phyloP scores from a whole-genome alignment of 1,140 invertebrate genomes.

The Lysiphlebus fabarum region DNA sequence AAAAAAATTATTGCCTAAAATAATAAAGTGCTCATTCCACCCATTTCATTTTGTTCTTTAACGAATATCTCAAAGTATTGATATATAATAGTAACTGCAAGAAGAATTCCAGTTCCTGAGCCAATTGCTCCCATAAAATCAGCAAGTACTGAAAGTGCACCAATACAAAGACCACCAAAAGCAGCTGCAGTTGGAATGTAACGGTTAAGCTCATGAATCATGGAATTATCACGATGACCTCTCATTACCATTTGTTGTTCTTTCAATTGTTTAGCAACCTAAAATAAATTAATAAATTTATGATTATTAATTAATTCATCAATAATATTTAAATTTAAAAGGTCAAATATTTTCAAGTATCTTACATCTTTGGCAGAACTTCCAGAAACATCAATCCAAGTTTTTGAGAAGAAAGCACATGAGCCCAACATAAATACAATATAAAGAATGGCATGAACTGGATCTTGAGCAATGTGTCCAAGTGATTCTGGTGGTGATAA shows the following conservation, averaged over 20 bases:
- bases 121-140: constrained; percentile 99
- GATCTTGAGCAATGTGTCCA: constrained; percentile 92
- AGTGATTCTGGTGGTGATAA: constrained; percentile 97
- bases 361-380: constrained; percentile 99
- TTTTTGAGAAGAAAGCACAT: constrained; percentile 99
- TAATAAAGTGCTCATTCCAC: constrained; percentile 94
- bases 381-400: constrained; percentile 99
- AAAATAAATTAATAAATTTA: constrained; percentile 71
- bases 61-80: constrained; percentile 99
- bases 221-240: constrained; percentile 97
- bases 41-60: constrained; percentile 99
- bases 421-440: constrained; percentile 99
- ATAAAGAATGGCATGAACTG: constrained; percentile 94
- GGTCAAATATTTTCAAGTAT: constrained; percentile 12
- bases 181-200: constrained; percentile 99
- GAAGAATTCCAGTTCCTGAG: constrained; percentile 96
- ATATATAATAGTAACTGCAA: constrained; percentile 99
- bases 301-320: constrained; percentile 22
- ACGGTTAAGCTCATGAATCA: constrained; percentile 98
- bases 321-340: constrained; percentile 3
- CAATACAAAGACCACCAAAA: constrained; percentile 98
- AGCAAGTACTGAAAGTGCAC: constrained; percentile 94
- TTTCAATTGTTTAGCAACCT: constrained; percentile 98
- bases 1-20: constrained; percentile 68
- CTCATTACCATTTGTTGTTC: constrained; percentile 99